Conservation (phyloP, 2,797 vertebrate genomes). For the Linurgus olivaceus region DNA sequence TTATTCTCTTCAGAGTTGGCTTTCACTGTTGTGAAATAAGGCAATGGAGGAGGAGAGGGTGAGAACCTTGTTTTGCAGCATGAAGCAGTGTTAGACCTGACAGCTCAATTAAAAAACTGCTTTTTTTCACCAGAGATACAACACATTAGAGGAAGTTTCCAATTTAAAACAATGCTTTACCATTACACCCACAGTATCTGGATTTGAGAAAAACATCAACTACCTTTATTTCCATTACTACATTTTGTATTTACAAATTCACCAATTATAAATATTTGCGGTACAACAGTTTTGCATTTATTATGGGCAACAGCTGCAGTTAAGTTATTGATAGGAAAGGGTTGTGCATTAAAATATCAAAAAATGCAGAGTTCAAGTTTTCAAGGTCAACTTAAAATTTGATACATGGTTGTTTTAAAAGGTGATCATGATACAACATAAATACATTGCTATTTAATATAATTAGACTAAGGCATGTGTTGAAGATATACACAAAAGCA, state of each 20-base stretch:
- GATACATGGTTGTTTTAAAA: not conserved
- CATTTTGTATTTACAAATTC: not conserved
- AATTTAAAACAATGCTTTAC: not conserved
- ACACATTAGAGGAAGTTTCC: not conserved
- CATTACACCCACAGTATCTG: not conserved
- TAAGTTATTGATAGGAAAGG: not conserved
- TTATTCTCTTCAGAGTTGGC: not conserved
- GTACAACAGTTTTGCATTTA: not conserved
- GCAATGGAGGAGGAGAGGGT: conserved; percentile 6
- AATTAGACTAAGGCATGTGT: not conserved
- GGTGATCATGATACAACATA: not conserved
- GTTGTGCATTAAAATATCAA: not conserved
- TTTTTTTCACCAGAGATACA: not conserved
- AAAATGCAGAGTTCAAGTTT: not conserved
- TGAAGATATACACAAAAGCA: not conserved
- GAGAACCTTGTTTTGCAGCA: conserved; percentile 25
- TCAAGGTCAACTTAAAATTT: not conserved
- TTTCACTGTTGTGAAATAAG: not conserved
- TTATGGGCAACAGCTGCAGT: not conserved
- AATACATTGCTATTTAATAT: not conserved
- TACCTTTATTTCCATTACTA: not conserved
- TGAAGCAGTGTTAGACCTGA: not conserved
- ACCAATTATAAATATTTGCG: not conserved
- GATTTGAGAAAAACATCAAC: not conserved
- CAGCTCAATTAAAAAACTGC: not conserved